Conservation (phyloP, 2,797 vertebrate species). For the Bradypodion pumilum region DNA sequence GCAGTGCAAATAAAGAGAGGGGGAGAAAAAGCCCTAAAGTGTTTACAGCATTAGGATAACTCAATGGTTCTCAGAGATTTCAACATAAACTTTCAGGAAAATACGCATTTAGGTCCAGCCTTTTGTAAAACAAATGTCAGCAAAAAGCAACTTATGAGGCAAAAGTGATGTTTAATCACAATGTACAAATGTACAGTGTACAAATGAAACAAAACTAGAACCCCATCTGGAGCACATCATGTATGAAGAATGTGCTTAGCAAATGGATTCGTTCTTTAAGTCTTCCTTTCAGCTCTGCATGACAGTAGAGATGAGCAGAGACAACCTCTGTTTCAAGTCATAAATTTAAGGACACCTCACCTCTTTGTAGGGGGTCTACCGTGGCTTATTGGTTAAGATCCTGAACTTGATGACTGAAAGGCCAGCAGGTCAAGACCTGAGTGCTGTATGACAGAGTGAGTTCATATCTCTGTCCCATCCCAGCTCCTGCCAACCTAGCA, state of each 20-base stretch:
- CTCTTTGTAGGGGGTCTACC: no score
- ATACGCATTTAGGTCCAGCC: slow-evolving; percentile 10
- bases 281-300: slow-evolving; percentile 21
- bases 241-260: slow-evolving; percentile 65
- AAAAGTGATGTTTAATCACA: slow-evolving; percentile 65
- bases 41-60: slow-evolving; percentile 61
- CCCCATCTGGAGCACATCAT: slow-evolving; percentile 71
- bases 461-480: no score
- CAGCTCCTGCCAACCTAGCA: no score
- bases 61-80: slow-evolving; percentile 55
- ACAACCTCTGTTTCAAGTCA: not conserved
- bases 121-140: slow-evolving; percentile 60
- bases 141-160: slow-evolving; percentile 54
- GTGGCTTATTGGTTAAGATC: no score
- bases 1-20: slow-evolving; percentile 44
- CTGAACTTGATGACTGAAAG: no score
- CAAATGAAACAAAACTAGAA: slow-evolving; percentile 65
- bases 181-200: slow-evolving; percentile 64
- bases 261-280: slow-evolving; percentile 52
- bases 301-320: not conserved
- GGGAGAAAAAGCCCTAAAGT: slow-evolving; percentile 50
- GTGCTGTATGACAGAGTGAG: no score
- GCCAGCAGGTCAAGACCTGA: no score
- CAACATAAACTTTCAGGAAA: slow-evolving; percentile 64
- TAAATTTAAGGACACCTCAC: not conserved